Conservation (phyloP, 2,797 vertebrate species). For the Natrix natrix region DNA sequence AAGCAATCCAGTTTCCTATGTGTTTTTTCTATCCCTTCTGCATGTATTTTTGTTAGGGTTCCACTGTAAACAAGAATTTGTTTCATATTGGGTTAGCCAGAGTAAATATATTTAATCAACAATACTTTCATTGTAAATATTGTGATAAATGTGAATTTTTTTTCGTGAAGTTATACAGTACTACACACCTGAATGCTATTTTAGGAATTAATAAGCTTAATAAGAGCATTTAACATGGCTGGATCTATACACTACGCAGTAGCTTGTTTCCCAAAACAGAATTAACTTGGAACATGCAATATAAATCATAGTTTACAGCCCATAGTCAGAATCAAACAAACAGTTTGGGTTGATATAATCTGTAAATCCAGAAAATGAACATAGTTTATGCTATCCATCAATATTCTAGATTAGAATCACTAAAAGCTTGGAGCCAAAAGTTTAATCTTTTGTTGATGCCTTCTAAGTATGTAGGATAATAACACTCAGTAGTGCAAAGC, state of each 20-base stretch:
- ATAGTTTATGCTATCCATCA: neutral
- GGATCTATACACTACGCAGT: neutral
- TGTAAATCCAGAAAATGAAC: neutral
- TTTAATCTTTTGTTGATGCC: neutral
- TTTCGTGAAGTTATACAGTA: conserved; percentile 40
- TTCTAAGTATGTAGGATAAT: neutral
- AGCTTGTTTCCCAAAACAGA: neutral
- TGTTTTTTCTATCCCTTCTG: conserved; percentile 72
- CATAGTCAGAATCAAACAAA: neutral
- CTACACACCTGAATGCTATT: conserved; percentile 59
- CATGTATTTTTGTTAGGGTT: conserved; percentile 69
- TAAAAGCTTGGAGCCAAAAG: neutral
- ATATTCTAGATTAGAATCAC: neutral
- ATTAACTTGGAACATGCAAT: neutral
- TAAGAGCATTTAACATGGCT: neutral
- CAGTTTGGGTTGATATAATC: neutral
- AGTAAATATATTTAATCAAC: conserved; percentile 77
- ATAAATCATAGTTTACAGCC: neutral
- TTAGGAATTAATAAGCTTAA: conserved; percentile 42
- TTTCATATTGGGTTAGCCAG: conserved; percentile 75
- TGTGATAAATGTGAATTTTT: conserved; percentile 65
- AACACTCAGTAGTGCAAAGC: neutral
- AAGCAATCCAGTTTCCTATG: conserved; percentile 67
- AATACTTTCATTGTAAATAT: conserved; percentile 71
- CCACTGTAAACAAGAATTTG: conserved; percentile 76